Conservation (phyloP, 2,113 vertebrate genomes). For the Saguinus imperator region DNA sequence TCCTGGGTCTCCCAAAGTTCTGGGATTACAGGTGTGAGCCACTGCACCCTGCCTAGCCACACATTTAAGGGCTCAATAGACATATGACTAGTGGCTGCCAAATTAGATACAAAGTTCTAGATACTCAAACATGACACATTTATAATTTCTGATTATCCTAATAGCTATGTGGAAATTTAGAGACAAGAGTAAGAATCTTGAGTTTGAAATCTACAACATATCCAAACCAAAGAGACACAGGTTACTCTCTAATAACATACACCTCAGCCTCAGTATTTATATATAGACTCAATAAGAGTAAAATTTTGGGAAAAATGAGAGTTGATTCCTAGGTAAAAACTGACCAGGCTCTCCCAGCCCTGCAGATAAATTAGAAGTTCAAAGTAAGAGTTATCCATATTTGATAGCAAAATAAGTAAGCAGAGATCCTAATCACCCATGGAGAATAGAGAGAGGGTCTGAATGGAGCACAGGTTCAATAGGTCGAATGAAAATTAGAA, state of each 20-base stretch:
- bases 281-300: neutral
- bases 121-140: neutral
- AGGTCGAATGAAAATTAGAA: conserved; percentile 12
- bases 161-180: neutral
- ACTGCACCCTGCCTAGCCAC: too few species aligned
- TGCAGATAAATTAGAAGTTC: neutral
- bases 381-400: neutral
- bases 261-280: neutral
- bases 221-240: neutral
- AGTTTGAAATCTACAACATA: neutral
- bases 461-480: neutral
- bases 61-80: neutral
- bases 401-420: neutral
- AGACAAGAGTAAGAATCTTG: neutral
- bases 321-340: neutral
- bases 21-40: too few species aligned
- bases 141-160: neutral
- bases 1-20: too few species aligned
- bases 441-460: neutral
- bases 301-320: neutral
- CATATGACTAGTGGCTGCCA: neutral
- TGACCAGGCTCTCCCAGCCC: neutral
- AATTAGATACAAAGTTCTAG: neutral
- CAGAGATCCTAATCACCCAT: neutral
- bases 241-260: neutral